Evolutionary conservation across 1,140 invertebrate species (phyloP).

Genomic region (Tenebrio molitor): DNA sequence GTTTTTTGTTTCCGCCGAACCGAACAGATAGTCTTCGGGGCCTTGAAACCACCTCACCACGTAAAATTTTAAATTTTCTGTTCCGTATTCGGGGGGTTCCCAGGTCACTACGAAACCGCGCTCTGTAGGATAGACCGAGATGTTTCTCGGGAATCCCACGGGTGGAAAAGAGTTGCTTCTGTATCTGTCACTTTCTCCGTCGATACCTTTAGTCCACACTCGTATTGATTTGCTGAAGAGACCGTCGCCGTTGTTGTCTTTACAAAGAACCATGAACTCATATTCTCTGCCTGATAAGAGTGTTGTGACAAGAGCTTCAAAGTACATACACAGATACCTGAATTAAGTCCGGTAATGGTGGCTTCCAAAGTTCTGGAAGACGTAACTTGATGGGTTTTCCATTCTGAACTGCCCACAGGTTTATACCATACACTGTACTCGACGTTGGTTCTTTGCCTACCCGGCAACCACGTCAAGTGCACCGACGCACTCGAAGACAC

Average conservation of each 20-base stretch:
- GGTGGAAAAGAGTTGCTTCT: constrained; percentile 58
- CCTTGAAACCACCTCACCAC: constrained; percentile 75
- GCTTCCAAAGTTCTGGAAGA: constrained; percentile 81
- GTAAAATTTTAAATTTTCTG: constrained; percentile 72
- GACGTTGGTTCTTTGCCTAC: constrained; percentile 84
- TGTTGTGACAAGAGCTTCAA: not conserved
- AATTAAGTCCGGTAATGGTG: constrained; percentile 81
- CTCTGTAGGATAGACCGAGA: constrained; percentile 72
- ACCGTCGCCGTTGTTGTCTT: constrained; percentile 89
- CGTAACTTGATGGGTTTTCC: constrained; percentile 80
- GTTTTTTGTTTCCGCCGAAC: constrained; percentile 74
- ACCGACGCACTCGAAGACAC: constrained; percentile 83
- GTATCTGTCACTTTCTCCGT: constrained; percentile 53
- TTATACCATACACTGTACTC: constrained; percentile 91
- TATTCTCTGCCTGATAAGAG: constrained; percentile 80
- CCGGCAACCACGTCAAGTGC: constrained; percentile 88
- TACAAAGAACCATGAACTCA: constrained; percentile 92
- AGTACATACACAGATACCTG: constrained; percentile 68
- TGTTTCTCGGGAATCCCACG: constrained; percentile 76
- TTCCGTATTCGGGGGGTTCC: constrained; percentile 75
- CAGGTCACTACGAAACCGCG: constrained; percentile 81
- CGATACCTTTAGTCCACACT: constrained; percentile 79
- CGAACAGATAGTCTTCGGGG: constrained; percentile 71
- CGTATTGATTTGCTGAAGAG: constrained; percentile 89
- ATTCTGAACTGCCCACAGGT: constrained; percentile 78